phyloP scores from a whole-genome alignment of 2,888 invertebrate species.

The Sialis lutaria region DNA sequence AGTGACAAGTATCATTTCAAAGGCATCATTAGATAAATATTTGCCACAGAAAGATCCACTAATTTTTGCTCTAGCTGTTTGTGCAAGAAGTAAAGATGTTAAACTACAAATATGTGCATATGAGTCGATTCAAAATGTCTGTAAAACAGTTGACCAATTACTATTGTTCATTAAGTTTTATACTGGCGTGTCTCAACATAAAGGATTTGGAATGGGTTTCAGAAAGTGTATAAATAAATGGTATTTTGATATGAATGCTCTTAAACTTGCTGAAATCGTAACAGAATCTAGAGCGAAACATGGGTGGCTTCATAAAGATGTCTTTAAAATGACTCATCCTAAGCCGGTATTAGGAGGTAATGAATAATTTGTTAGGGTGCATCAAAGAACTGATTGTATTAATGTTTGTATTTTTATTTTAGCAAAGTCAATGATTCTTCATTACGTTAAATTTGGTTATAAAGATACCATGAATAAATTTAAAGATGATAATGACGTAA shows the following conservation, averaged over 20 bases:
- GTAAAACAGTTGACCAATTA: constrained; percentile 35
- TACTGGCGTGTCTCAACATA: constrained; percentile 6
- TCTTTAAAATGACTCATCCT: constrained; percentile 44
- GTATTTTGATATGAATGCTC: constrained; percentile 42
- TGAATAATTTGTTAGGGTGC: constrained; percentile 15
- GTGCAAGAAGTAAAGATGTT: constrained; percentile 8
- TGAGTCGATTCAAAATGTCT: constrained; percentile 32
- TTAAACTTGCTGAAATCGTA: constrained; percentile 42
- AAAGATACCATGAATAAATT: constrained; percentile 27
- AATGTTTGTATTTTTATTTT: constrained; percentile 7
- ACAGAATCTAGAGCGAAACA: constrained; percentile 42
- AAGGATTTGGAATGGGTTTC: constrained; percentile 43
- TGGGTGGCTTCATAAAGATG: constrained; percentile 54
- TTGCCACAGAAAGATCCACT: constrained; percentile 1
- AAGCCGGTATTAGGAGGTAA: constrained; percentile 31
- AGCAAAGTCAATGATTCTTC: constrained; percentile 15
- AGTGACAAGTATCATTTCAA: background rate
- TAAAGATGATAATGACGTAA: constrained; percentile 21
- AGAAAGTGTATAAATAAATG: constrained; percentile 42
- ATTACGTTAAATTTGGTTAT: constrained; percentile 19
- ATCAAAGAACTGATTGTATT: background rate
- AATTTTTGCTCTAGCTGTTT: constrained; percentile 3
- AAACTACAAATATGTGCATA: constrained; percentile 34
- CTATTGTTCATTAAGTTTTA: constrained; percentile 19
- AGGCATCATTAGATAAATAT: background rate